Base-by-base conservation (phyloP, 2,113 vertebrate species). In the Thamnaconus septentrionalis region DNA sequence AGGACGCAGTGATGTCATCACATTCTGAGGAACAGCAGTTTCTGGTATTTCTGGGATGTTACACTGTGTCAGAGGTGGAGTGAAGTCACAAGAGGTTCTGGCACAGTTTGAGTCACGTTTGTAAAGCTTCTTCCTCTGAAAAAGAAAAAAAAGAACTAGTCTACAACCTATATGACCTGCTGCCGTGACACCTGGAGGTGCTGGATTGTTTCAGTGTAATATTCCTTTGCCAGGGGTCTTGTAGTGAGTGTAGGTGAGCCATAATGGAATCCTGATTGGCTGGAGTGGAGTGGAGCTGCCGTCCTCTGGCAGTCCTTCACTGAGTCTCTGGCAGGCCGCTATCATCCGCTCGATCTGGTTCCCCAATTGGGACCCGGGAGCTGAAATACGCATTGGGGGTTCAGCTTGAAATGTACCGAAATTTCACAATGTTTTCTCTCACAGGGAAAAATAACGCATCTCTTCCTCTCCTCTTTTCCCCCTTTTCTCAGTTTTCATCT, bases 401-500 rank as follows among this genome's bases (percentile, higher is more conserved):
- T 4, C 47, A 10, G 18, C 11, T 49, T 4, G 49, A 45, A 6
- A 11, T 12, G 9, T 51, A 12, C 6, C 12, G 12, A 51, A 5
- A n/a, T n/a, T n/a, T n/a, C 3, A 12, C 11, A 50, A 50, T 11
- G 31, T 49, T 40, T 64, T 68, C 11, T 65, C 47, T 61, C 51
- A 42, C 6, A 6, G 4, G 18, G 40, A 0, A 48, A 71, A 66
- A 18, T 79, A 69, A 47, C 73, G 56, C 55, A 58, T 50, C 62
- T 42, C 69, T 7, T 49, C 43, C 39, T 63, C 64, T 60, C 45
- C 64, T 59, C 83, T 56, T 70, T 57, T 73, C 57, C 83, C 55
- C 69, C 57, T 73, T 76, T 74, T 61, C 66, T 5, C 93, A 99
- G 97, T 97, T 76, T 99, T 98, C 90, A 98, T 99, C 93, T 99